These are phyloP conservation scores for Eptesicus fuscus DNA, from an alignment of 2,113 vertebrate genomes.

Conservation along the genomic window DNA sequence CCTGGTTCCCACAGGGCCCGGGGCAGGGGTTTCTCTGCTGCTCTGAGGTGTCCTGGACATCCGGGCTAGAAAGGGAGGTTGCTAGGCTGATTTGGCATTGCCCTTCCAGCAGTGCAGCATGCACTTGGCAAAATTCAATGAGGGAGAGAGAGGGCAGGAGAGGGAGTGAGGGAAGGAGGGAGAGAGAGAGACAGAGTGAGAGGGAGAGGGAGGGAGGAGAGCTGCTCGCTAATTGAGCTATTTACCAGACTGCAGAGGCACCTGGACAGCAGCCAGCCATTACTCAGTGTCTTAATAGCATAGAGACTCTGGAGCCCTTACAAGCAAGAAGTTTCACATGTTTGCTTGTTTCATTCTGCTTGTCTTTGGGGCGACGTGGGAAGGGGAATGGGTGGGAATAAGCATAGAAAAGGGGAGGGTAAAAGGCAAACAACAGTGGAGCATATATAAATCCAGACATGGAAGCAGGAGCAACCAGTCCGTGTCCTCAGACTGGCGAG, in stretches of 20 bases:
- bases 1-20: neutral
- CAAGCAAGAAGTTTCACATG: slow-evolving; percentile 8
- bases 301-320: slow-evolving; percentile 62
- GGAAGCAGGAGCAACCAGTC: neutral
- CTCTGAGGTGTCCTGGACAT: neutral
- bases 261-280: slow-evolving; percentile 71
- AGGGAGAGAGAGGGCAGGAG: neutral
- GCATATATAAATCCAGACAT: neutral
- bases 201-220: neutral
- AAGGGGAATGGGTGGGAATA: neutral
- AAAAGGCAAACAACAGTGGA: neutral
- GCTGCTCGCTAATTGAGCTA: slow-evolving; percentile 74
- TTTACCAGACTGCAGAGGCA: slow-evolving; percentile 70
- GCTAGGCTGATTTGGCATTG: slow-evolving; percentile 60
- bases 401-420: neutral
- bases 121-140: slow-evolving; percentile 68
- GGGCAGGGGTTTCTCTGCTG: neutral
- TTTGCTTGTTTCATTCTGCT: slow-evolving; percentile 58
- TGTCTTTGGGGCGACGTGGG: slow-evolving; percentile 22
- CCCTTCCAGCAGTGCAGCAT: slow-evolving; percentile 43
- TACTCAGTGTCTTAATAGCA: slow-evolving; percentile 71
- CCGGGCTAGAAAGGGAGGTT: neutral
- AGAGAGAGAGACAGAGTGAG: neutral
- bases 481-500: neutral
- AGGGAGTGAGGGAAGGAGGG: neutral